Evolutionary conservation across 1,140 invertebrate species (phyloP).

Genomic region (Drosophila watanabei): DNA sequence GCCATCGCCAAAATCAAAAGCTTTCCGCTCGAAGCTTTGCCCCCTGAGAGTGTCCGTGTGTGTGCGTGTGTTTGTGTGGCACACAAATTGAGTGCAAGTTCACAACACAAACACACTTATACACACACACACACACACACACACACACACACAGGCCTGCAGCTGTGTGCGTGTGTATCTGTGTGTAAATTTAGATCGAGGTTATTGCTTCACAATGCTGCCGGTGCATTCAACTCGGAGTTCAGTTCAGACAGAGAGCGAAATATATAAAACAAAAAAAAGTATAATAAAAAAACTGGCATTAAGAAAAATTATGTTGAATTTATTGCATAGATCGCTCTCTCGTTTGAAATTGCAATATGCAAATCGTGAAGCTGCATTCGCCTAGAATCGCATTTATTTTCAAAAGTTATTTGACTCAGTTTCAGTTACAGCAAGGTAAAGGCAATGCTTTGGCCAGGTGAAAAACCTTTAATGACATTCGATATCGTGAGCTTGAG

Average conservation of each 20-base stretch:
- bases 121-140: too few species aligned
- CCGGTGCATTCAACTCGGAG: conserved; percentile 78
- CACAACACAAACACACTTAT: conserved; percentile 62
- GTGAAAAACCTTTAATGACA: conserved; percentile 78
- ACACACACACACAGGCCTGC: conserved; percentile 37
- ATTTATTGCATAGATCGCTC: conserved; percentile 63
- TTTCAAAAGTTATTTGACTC: conserved; percentile 70
- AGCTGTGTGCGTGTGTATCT: conserved; percentile 58
- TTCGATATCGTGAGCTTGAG: conserved; percentile 45
- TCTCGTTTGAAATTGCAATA: conserved; percentile 58
- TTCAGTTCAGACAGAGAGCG: conserved; percentile 39
- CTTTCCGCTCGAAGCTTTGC: conserved; percentile 47
- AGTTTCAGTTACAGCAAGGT: conserved; percentile 33
- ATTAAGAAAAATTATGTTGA: conserved; percentile 75
- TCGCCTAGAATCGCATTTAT: conserved; percentile 38
- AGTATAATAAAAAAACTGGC: conserved; percentile 39
- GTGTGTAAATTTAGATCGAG: conserved; percentile 84
- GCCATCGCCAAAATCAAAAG: conserved; percentile 38
- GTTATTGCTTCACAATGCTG: conserved; percentile 83
- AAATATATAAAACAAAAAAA: conserved; percentile 7
- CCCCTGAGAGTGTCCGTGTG: conserved; percentile 15
- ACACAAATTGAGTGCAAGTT: conserved; percentile 79
- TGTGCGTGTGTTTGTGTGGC: conserved; percentile 24
- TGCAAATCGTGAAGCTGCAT: conserved; percentile 53
- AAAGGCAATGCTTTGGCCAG: conserved; percentile 52